Conservation (phyloP, 2,113 vertebrate genomes). For the Chaenocephalus aceratus region DNA sequence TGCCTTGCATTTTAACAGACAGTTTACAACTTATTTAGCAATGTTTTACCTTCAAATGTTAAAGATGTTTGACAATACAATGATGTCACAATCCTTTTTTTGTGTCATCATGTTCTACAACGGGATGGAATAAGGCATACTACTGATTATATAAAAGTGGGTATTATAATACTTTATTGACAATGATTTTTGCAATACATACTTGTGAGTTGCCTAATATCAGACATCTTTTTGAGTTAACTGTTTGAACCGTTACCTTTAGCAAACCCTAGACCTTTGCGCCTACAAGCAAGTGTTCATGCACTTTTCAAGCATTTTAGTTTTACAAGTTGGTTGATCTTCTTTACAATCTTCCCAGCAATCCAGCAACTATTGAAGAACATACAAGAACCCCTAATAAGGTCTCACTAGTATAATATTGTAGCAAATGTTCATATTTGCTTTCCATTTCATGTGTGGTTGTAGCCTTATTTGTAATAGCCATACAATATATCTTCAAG, state of each 20-base stretch:
- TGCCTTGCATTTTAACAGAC: slow-evolving; percentile 36
- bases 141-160: not conserved
- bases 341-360: not conserved
- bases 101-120: not conserved
- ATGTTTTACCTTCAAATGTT: not conserved
- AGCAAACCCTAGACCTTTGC: not conserved
- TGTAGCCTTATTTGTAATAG: not conserved
- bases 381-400: not conserved
- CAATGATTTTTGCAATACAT: not conserved
- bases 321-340: not conserved
- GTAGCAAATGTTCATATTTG: not conserved
- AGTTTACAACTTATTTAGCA: slow-evolving; percentile 7
- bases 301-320: not conserved
- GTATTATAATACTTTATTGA: not conserved
- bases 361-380: not conserved
- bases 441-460: not conserved
- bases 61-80: not conserved
- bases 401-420: slow-evolving; percentile 3
- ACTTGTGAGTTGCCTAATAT: not conserved
- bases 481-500: not conserved
- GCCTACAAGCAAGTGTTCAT: too few relatives aligned
- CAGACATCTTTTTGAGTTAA: not conserved
- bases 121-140: not conserved
- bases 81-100: not conserved
- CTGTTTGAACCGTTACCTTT: not conserved